Base-by-base conservation (phyloP, 2,113 vertebrate genomes). In the Mastomys coucha region DNA sequence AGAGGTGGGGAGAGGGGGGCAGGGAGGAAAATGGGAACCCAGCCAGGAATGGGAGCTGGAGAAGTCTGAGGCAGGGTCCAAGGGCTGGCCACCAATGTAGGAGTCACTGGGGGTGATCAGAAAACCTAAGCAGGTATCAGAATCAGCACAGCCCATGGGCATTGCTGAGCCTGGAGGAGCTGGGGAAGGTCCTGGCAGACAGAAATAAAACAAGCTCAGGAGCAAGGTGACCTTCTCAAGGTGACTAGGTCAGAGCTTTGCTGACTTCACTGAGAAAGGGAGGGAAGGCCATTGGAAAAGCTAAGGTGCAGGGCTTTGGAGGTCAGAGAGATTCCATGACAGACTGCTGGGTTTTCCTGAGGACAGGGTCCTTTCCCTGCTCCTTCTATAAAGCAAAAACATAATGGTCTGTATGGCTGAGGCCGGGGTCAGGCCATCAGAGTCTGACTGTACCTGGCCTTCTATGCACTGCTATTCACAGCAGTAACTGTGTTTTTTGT, bases 231-330 rank as follows among this genome's bases (percentile, higher is more conserved):
- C 77, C 78, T 88, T 85, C 91, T 82, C 86, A 75, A 76, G 75
- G 88, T 94, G 96, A 97, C 58, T 78, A 56, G 63, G 89, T 70
- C 94, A 42, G 75, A 88, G 92, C 86, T 77, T 69, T 88, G 91
- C 78, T 88, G 96, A 94, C 22, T 75, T 87, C 9, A 16, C 39
- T n/a, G 45, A 81, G 63, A 76, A 11, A 13, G 53, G 72, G 91
- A 87, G 67, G 5, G 24, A 67, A 93, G 31, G 88, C 70, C 33
- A 31, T 26, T 7, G 63, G 51, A 42, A 24, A 49, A 45, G 60
- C 87, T 36, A 65, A 89, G 72, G 60, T 36, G 42, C 33, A 31
- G 36, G 49, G 11, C 31, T 31, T 4, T 20, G 36, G 33, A 69
- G 60, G 53, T 9, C 2, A 19, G 28, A 70, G 28, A 65, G 65